Percentiles rank a stretch among this genome's conserved stretches.
These are phyloP conservation scores for Struthidea cinerea DNA, from an alignment of 2,113 vertebrate genomes.

Conservation along the genomic window DNA sequence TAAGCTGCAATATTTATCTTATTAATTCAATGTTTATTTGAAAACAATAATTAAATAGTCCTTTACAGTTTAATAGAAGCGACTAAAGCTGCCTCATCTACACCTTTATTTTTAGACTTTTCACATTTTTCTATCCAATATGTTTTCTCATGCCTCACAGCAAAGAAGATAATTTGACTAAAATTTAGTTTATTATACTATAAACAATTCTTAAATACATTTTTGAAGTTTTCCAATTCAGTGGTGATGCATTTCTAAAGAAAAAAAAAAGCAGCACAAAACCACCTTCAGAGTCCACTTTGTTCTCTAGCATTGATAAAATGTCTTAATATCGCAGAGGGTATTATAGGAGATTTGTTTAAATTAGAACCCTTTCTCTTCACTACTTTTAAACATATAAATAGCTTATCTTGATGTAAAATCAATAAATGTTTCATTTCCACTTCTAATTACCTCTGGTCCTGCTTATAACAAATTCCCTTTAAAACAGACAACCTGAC, in stretches of 20 bases:
- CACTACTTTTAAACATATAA: neutral
- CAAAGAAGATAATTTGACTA: neutral
- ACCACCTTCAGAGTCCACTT: neutral
- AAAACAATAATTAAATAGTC: neutral
- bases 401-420: slow-evolving; percentile 4
- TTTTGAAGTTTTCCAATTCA: neutral
- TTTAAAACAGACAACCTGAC: neutral
- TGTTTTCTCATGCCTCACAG: neutral
- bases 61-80: neutral
- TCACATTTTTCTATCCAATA: neutral
- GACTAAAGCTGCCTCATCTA: neutral
- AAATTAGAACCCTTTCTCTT: neutral
- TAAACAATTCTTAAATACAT: neutral
- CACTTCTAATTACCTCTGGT: slow-evolving; percentile 19
- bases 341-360: slow-evolving; percentile 8
- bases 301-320: slow-evolving; percentile 3
- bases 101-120: neutral
- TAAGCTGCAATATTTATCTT: neutral
- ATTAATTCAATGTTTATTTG: neutral
- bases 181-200: neutral
- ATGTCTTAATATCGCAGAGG: neutral
- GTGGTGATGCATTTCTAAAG: neutral
- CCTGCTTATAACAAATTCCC: neutral
- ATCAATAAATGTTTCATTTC: slow-evolving; percentile 54
- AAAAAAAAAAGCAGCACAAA: neutral